Evolutionary conservation across 2,113 vertebrate genomes (phyloP).

Genomic region (Anas platyrhynchos): DNA sequence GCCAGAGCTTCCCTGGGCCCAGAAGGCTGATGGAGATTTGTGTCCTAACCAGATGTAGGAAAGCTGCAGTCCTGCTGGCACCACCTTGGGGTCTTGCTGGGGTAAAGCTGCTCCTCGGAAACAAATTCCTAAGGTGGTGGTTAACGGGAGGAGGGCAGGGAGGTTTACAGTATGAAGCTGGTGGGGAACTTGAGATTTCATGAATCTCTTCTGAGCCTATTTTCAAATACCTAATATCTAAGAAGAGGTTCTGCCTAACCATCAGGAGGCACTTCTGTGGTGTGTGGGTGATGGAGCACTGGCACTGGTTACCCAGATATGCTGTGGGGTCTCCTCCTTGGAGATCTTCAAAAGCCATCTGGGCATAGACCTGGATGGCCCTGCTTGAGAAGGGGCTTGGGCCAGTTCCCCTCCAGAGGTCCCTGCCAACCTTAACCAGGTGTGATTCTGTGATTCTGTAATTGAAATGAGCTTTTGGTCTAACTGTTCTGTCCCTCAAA

Average conservation of each 20-base stretch:
- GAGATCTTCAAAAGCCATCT: background rate
- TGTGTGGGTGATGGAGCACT: background rate
- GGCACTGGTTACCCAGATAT: background rate
- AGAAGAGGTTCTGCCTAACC: background rate
- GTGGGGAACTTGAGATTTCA: background rate
- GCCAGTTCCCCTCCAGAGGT: background rate
- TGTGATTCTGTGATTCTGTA: background rate
- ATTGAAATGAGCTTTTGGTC: slow-evolving; percentile 13
- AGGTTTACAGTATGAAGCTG: background rate
- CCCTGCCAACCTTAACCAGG: background rate
- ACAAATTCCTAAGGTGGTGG: background rate
- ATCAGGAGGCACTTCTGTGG: background rate
- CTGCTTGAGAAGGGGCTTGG: background rate
- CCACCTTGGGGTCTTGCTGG: background rate
- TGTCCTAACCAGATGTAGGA: background rate
- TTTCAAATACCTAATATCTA: background rate
- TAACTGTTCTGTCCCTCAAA: background rate
- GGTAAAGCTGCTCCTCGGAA: background rate
- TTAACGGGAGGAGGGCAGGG: background rate
- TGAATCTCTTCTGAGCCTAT: background rate
- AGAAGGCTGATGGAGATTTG: background rate
- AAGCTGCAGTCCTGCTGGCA: background rate
- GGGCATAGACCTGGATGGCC: background rate
- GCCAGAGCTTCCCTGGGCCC: background rate
- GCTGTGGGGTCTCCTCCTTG: background rate